phyloP scores from a whole-genome alignment of 2,113 vertebrate species.

The Oncorhynchus mykiss region DNA sequence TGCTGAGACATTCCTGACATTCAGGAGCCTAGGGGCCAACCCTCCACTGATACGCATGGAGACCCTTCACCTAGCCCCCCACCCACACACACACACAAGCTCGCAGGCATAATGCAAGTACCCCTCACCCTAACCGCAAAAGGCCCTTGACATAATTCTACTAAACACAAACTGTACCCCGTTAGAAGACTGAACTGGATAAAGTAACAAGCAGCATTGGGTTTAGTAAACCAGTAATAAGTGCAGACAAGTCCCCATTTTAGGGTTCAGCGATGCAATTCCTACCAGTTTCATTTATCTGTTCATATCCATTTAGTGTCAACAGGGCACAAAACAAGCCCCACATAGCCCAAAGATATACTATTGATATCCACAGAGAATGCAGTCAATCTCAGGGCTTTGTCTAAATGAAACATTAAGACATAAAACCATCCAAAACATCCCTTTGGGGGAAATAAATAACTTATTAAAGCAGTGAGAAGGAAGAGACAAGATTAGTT shows the following conservation, averaged over 20 bases:
- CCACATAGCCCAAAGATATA: background rate
- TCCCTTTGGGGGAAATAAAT: slow-evolving; percentile 44
- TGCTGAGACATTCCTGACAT: slow-evolving; percentile 51
- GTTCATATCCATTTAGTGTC: background rate
- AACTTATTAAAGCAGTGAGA: slow-evolving; percentile 14
- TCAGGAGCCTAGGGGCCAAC: slow-evolving; percentile 25
- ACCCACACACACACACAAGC: no score
- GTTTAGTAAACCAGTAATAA: background rate
- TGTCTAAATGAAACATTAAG: background rate
- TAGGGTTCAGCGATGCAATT: background rate
- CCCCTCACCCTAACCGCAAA: no score
- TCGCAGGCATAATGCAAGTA: no score
- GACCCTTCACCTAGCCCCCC: no score
- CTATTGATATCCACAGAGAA: background rate
- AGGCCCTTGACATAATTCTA: no score
- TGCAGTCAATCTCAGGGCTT: background rate
- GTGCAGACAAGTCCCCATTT: background rate
- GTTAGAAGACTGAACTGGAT: no score
- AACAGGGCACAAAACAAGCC: background rate
- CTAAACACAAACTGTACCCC: no score
- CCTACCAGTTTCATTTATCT: background rate
- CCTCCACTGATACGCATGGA: background rate
- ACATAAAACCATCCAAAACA: background rate
- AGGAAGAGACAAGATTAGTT: slow-evolving; percentile 12
- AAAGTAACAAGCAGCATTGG: no score